Conservation (phyloP, 2,113 vertebrate genomes). For the Sterrhoptilus dennistouni region DNA sequence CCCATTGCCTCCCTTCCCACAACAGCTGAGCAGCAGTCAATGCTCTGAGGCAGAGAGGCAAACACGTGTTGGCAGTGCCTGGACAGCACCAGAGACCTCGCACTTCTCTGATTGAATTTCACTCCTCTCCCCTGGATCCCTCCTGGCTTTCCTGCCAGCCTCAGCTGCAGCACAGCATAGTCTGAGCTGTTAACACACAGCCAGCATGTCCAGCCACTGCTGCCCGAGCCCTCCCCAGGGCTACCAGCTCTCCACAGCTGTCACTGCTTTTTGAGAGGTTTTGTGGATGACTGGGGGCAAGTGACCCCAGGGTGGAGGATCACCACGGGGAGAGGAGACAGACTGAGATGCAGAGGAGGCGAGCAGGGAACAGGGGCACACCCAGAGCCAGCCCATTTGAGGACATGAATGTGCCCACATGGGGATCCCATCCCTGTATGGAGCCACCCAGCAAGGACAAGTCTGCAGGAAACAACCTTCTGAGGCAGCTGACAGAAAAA, state of each 20-base stretch:
- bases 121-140: not conserved
- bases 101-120: not conserved
- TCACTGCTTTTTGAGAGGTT: not conserved
- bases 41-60: rapidly evolving
- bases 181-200: not conserved
- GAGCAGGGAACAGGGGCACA: not conserved
- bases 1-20: rapidly evolving
- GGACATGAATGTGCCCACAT: rapidly evolving
- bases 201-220: not conserved
- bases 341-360: not conserved
- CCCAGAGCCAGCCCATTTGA: not conserved
- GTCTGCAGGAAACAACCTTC: not conserved
- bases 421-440: not conserved
- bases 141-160: not conserved
- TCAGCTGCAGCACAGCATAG: not conserved
- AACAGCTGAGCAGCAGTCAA: rapidly evolving
- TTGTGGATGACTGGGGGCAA: not conserved
- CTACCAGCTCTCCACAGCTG: not conserved
- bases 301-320: not conserved
- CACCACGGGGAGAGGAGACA: not conserved
- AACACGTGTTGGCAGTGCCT: not conserved
- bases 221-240: not conserved
- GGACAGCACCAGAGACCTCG: not conserved
- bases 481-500: not conserved
- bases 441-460: not conserved